Evolutionary conservation across 2,888 invertebrate genomes (phyloP), one percentile per base, ranked within the genome.

Genomic region (Tachina lurida): DNA sequence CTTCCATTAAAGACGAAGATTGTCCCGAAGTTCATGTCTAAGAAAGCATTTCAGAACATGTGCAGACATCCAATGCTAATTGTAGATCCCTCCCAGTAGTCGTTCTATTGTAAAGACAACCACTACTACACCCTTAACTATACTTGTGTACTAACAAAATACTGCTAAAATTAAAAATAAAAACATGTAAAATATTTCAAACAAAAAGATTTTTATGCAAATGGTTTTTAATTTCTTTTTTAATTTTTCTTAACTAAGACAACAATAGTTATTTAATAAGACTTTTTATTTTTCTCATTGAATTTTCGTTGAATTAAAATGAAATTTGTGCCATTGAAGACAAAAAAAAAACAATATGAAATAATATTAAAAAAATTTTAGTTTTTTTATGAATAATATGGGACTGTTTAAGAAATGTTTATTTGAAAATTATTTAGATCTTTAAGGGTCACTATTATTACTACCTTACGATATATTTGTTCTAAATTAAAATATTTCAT

Each of bases 1-100:
- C 96, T 1, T 95, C 95, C 10, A 96, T 96, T 88, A 94, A 94
- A 82, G 94, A 94, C 88, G 94, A 94, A 87, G 95, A 95, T 82
- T 93, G 92, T 87, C 92, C 93, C 71, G 93, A 93, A 87, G 93
- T 93, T 65, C 92, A 93, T 87, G 93, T 93, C 84, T 93, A 91
- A 89, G 71, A 39, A 22, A 19, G 13, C 15, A 31, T 43, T 39
- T 31, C 4, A 43, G 17, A 43, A 47, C 17, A 47, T 19, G 12
- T 7, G 15, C 13, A 15, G 39, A 49, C 19, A 47, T 22, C 9
- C 12, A 60, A 54, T 45, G 15, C 3, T 3, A 65, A 13, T 56
- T 52, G 62, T 45, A 77, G 65, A 77, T 67, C 71, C 73, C 73
- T 54, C 54, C 81, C 15, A 71, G 52, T 71, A 62, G 49, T 52